Evolutionary conservation across 2,113 vertebrate species (phyloP), one percentile per base, ranked within the genome.

Genomic region (Prunella fulvescens): DNA sequence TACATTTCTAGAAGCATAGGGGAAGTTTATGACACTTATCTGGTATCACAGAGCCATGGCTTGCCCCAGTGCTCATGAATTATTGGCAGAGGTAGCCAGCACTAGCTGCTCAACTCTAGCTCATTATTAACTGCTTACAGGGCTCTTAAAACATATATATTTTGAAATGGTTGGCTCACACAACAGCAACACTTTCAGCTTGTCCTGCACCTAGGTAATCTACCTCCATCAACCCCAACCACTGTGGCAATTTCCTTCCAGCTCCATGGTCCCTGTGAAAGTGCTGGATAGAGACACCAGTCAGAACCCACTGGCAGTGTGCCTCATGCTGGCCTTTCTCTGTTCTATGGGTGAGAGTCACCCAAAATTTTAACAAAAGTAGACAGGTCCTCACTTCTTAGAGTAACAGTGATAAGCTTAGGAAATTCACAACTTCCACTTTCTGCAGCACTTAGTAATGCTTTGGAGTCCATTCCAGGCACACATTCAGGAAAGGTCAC

Each of bases 11-110:
- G 92, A 96, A 86, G 60, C 76, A 19, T 35, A 67, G 79, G 56
- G 85, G 60, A 92, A 83, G 92, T 71, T 96, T 94, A 96, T 66
- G 67, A 48, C 69, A 66, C 31, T 71, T 88, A 14, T 86, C 90
- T 67, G 79, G 40, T 88, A 62, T 66, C 70, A 44, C 28, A 39
- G 42, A 80, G 73, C 12, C 3, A 1, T 47, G 51, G 29, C 50
- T 86, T 81, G 71, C 67, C 56, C 88, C 56, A 60, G 44, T 33
- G 69, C 69, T 76, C 81, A 67, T 18, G 11, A 92, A 56, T 86
- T 71, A 69, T 6, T 88, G 92, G 67, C 83, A 86, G 81, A 88
- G n/a, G 9, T 33, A 90, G 40, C 47, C 60, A 94, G 67, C 45
- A 40, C 44, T 84, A 71, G 29, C 65, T 86, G 64, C 26, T 78